Conservation (phyloP, 1,140 invertebrate species). For the Drosophila sproati region DNA sequence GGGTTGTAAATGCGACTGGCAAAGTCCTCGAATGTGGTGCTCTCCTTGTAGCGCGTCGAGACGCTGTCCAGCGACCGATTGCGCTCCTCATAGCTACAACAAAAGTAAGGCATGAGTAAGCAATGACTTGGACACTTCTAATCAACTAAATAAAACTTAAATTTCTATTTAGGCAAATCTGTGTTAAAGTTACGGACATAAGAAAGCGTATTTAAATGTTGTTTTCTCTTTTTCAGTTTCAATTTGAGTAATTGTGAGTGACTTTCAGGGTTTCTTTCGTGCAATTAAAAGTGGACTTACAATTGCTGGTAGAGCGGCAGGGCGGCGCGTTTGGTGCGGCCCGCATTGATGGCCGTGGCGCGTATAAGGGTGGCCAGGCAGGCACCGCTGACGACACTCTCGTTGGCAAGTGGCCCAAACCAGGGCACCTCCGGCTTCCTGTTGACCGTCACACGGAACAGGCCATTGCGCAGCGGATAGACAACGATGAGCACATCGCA, state of each 20-base stretch:
- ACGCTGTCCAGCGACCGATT: constrained; percentile 94
- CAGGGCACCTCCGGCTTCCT: constrained; percentile 95
- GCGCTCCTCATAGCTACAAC: constrained; percentile 94
- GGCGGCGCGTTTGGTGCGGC: constrained; percentile 94
- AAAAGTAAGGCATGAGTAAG: constrained; percentile 3
- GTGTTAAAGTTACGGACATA: too few relatives aligned
- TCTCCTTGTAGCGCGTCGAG: constrained; percentile 94
- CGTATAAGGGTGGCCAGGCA: constrained; percentile 95
- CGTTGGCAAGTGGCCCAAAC: constrained; percentile 98
- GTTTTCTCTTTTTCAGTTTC: too few relatives aligned
- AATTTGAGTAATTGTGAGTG: too few relatives aligned
- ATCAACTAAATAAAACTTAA: too few relatives aligned
- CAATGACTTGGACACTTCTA: too few relatives aligned
- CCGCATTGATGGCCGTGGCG: constrained; percentile 96
- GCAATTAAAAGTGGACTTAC: constrained; percentile 86
- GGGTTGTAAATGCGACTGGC: constrained; percentile 94
- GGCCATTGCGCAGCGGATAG: constrained; percentile 94
- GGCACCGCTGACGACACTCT: constrained; percentile 94
- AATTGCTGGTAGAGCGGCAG: constrained; percentile 96
- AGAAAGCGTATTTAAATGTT: too few relatives aligned
- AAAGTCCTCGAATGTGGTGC: constrained; percentile 96
- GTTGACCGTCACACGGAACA: constrained; percentile 93
- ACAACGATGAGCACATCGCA: constrained; percentile 99
- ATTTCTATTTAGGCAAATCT: too few relatives aligned
- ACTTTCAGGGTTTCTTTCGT: too few relatives aligned